Evolutionary conservation across 1,140 invertebrate species (phyloP).

Genomic region (Zaprionus ornatus): DNA sequence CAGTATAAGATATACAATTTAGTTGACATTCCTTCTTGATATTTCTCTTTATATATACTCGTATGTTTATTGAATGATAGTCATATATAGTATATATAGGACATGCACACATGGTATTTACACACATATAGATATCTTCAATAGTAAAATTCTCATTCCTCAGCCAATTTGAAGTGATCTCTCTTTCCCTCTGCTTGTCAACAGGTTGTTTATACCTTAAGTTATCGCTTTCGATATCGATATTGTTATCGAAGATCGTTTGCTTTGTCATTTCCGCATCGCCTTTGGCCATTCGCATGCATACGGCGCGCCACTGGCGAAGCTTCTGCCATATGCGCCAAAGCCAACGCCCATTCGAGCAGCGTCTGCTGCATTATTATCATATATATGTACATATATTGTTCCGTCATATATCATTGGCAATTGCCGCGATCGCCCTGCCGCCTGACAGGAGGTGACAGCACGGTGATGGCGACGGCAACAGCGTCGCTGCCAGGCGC

Average conservation of each 20-base stretch:
- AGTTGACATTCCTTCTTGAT: background rate
- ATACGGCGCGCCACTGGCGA: no score
- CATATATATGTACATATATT: conserved; percentile 15
- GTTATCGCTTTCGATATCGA: background rate
- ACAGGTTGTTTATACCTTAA: background rate
- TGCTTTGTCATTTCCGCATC: conserved; percentile 33
- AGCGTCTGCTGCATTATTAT: conserved; percentile 3
- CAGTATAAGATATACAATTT: no score
- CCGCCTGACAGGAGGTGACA: conserved; percentile 7
- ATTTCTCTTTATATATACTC: background rate
- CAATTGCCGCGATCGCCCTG: conserved; percentile 30
- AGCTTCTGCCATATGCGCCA: conserved; percentile 17
- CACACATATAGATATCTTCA: background rate
- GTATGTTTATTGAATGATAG: background rate
- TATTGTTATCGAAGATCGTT: conserved; percentile 17
- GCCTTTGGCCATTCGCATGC: conserved; percentile 28
- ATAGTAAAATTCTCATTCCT: background rate
- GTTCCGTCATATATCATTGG: conserved; percentile 38
- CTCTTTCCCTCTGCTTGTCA: background rate
- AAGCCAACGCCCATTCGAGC: conserved; percentile 27
- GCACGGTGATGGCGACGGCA: background rate
- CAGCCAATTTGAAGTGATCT: background rate
- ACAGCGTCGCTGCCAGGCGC: conserved; percentile 22
- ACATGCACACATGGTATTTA: no score
- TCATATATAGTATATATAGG: background rate